Conservation (phyloP, 2,888 invertebrate species). For the Lysandra bellargus region DNA sequence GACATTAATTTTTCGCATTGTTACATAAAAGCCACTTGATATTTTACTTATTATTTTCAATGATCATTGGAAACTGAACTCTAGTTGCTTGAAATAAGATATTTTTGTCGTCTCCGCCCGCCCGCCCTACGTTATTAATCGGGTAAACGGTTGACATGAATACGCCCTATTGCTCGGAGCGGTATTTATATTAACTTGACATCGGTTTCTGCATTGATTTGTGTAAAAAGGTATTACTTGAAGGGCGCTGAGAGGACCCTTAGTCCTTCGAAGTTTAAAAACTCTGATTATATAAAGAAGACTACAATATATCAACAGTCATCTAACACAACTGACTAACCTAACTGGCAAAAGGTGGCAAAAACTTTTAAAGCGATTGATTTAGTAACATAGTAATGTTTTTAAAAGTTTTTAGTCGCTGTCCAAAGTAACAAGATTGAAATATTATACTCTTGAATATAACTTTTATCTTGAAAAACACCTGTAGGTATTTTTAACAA, state of each 20-base stretch:
- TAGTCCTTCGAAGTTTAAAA: background rate
- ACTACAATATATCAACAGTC: no score
- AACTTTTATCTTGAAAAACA: no score
- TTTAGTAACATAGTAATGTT: no score
- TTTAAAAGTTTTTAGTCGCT: no score
- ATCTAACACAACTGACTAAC: no score
- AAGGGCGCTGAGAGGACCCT: background rate
- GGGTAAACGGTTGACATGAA: conserved; percentile 3
- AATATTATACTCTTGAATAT: no score
- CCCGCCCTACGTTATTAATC: background rate
- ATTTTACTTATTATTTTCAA: conserved; percentile 4
- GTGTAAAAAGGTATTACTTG: background rate
- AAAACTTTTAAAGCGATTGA: no score
- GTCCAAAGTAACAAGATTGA: no score
- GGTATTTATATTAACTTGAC: conserved; percentile 9
- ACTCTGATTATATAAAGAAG: no score
- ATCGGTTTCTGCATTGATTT: conserved; percentile 16
- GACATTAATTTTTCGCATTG: background rate
- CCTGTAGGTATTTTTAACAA: no score
- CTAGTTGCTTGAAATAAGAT: background rate
- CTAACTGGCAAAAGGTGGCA: no score
- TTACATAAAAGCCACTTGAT: conserved; percentile 13
- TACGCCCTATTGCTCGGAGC: conserved; percentile 5
- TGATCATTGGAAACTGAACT: background rate
- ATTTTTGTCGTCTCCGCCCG: background rate